Base-by-base conservation (phyloP, 1,140 invertebrate genomes). In the Helicoverpa armigera region DNA sequence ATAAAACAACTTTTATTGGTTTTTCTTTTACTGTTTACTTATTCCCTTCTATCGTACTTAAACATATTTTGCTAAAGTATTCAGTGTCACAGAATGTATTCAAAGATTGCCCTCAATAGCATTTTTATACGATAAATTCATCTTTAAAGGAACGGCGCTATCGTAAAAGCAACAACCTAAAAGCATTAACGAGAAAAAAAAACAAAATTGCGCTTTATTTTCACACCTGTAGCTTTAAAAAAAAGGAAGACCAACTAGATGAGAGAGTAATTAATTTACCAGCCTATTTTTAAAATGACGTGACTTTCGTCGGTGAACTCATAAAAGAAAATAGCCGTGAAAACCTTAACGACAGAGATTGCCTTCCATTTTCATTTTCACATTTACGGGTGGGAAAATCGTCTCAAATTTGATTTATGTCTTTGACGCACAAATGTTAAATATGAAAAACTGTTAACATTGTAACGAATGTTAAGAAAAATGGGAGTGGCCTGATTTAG, bases 1-100 rank as follows among this genome's bases (percentile, higher is more conserved):
- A 87, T 91, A 89, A 90, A 89, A 87, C 85, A 86, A 89, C 83
- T 87, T 88, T 88, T 89, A 89, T 89, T 85, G 84, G 79, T 88
- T 87, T 89, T 84, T 73, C 84, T 60, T 86, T 89, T 86, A 88
- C 83, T 85, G 82, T 83, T 83, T 81, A 83, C 75, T 83, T 89
- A 85, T 87, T 86, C 75, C 73, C 61, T 63, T 76, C 18, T 77
- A 67, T 63, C 18, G 50, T 2, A 14, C 77, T 67, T 67, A 65
- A 77, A 77, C 51, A 65, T 77, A 67, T 86, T 82, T 86, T 83
- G 73, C 61, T 76, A 74, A 73, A 56, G 73, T 82, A 84, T 80
- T 82, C 79, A 81, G 18, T 29, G 23, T 54, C 50, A 60, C 31
- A 65, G 23, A 16, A 72, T 16, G 43, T 69, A 43, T 72, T 72